Evolutionary conservation across 1,140 invertebrate genomes (phyloP).

Genomic region (Monochamus saltuarius): DNA sequence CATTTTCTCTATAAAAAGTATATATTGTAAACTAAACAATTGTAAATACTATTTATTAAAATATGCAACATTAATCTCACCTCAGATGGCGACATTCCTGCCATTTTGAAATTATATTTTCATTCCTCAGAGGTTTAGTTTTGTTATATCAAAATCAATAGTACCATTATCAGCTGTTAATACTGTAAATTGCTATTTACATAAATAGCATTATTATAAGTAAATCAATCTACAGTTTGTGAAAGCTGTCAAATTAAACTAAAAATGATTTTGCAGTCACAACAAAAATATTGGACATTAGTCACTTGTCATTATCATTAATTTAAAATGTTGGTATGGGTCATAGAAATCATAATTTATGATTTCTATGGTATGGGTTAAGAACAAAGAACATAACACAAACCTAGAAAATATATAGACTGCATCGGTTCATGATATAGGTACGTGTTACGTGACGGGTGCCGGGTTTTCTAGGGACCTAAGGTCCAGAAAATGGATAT

Average conservation of each 20-base stretch:
- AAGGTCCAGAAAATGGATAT: no score
- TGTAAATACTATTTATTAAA: constrained; percentile 4
- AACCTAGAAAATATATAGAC: no score
- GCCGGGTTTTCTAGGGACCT: no score
- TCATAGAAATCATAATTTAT: no score
- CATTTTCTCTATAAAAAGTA: neutral
- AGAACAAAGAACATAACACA: no score
- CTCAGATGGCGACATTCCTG: constrained; percentile 50
- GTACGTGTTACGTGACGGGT: no score
- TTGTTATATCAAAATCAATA: neutral
- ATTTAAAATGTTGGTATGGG: constrained; percentile 1
- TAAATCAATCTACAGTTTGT: neutral
- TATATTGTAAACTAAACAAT: no score
- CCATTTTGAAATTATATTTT: constrained; percentile 34
- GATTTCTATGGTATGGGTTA: no score
- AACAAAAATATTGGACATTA: constrained; percentile 1
- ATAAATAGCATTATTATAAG: neutral
- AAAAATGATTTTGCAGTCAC: constrained; percentile 12
- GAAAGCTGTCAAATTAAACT: neutral
- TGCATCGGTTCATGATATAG: no score
- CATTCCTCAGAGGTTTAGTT: neutral
- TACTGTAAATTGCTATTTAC: constrained; percentile 2
- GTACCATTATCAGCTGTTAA: neutral
- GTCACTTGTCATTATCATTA: constrained; percentile 13
- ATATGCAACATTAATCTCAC: constrained; percentile 36